Conservation (phyloP, 2,888 invertebrate genomes). For the Apeira syringaria region DNA sequence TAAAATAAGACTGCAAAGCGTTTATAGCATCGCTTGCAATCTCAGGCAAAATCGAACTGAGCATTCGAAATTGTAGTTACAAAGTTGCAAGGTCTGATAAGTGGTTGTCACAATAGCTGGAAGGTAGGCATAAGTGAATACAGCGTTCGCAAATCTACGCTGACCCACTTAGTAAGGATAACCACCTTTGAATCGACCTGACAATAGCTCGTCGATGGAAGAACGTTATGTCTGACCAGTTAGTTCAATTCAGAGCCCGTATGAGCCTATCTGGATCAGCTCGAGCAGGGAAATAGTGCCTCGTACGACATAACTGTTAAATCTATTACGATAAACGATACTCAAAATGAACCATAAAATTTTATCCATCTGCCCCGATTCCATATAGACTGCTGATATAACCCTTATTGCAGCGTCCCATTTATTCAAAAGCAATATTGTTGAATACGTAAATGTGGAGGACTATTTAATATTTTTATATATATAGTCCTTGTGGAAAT, state of each 20-base stretch:
- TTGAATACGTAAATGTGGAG: conserved; percentile 7
- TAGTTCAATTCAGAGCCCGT: conserved; percentile 71
- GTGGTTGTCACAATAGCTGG: conserved; percentile 44
- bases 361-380: conserved; percentile 46
- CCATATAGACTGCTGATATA: conserved; percentile 36
- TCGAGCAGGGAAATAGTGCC: conserved; percentile 43
- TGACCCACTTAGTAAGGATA: conserved; percentile 74
- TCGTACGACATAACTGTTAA: conserved; percentile 43
- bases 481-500: too few species aligned
- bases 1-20: conserved; percentile 25
- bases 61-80: conserved; percentile 44
- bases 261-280: conserved; percentile 56
- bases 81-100: conserved; percentile 53
- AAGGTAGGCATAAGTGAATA: conserved; percentile 51
- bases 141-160: conserved; percentile 58
- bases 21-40: conserved; percentile 24
- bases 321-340: conserved; percentile 50
- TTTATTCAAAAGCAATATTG: conserved; percentile 35
- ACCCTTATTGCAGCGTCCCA: conserved; percentile 36
- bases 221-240: conserved; percentile 67
- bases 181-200: conserved; percentile 70
- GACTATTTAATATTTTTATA: too few species aligned
- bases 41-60: conserved; percentile 27
- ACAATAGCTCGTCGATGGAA: conserved; percentile 75
- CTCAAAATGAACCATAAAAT: conserved; percentile 47